phyloP scores from a whole-genome alignment of 2,888 invertebrate species.

The Crocallis elinguaria region DNA sequence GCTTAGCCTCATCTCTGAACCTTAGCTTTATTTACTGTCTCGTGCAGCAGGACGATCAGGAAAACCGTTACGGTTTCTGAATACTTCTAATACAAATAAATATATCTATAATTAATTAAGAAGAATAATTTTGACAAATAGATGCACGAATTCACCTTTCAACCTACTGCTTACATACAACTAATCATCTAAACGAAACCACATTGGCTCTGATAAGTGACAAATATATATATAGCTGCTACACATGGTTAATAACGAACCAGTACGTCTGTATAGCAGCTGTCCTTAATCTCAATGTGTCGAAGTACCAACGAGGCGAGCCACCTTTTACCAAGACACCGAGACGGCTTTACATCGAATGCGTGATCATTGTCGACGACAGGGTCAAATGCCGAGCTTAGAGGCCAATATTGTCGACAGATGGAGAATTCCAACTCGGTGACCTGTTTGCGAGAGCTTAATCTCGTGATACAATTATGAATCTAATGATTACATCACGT shows the following conservation, averaged over 20 bases:
- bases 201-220: background rate
- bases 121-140: no score
- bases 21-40: no score
- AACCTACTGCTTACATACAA: no score
- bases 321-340: slow-evolving; percentile 64
- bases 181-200: background rate
- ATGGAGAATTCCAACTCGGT: slow-evolving; percentile 12
- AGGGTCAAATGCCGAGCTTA: slow-evolving; percentile 33
- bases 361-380: slow-evolving; percentile 28
- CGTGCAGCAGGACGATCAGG: no score
- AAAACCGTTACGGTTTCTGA: no score
- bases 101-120: no score
- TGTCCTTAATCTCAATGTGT: slow-evolving; percentile 68
- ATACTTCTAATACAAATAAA: no score
- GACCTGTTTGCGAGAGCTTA: slow-evolving; percentile 11
- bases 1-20: no score
- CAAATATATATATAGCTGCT: slow-evolving; percentile 1
- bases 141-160: background rate
- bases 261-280: slow-evolving; percentile 32
- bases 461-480: slow-evolving; percentile 15
- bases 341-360: slow-evolving; percentile 22
- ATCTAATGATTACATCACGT: slow-evolving; percentile 18
- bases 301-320: slow-evolving; percentile 57
- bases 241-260: slow-evolving; percentile 6
- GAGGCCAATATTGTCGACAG: slow-evolving; percentile 26